A percentile compares a stretch with the other conserved stretches of the same genome.
These are phyloP conservation scores for Drosophila neonasuta DNA, from an alignment of 2,888 invertebrate species.

Conservation along the genomic window DNA sequence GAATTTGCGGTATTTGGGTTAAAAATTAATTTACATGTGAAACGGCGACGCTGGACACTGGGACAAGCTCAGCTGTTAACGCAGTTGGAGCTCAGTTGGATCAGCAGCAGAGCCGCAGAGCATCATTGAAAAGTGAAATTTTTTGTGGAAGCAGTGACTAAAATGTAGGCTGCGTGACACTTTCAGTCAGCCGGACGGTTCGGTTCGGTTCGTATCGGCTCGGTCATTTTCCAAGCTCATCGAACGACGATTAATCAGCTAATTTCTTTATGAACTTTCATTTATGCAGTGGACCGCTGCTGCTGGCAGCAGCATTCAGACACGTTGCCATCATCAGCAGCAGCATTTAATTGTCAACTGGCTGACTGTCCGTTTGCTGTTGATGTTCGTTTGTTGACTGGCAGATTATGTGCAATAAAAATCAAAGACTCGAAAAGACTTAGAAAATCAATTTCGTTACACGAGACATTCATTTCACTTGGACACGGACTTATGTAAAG, in stretches of 20 bases:
- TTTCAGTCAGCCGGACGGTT: constrained; percentile 62
- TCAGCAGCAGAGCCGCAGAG: constrained; percentile 34
- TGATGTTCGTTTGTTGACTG: constrained; percentile 6
- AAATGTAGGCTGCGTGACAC: constrained; percentile 78
- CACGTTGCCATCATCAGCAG: constrained; percentile 57
- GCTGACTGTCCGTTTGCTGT: constrained; percentile 3
- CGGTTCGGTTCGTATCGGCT: constrained; percentile 27
- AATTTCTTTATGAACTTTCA: constrained; percentile 79
- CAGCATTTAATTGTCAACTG: constrained; percentile 63
- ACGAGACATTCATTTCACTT: constrained; percentile 41
- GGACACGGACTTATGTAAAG: constrained; percentile 56
- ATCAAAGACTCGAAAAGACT: constrained; percentile 58
- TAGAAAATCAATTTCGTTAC: constrained; percentile 72
- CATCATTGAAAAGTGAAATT: constrained; percentile 78
- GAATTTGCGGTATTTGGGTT: constrained; percentile 80
- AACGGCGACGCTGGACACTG: constrained; percentile 50
- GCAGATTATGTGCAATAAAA: constrained; percentile 53
- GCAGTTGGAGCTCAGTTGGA: constrained; percentile 23
- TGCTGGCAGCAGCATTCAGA: constrained; percentile 49
- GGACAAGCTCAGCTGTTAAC: constrained; percentile 40
- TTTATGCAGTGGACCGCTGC: constrained; percentile 61
- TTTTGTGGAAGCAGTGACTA: constrained; percentile 59
- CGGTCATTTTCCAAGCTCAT: constrained; percentile 76
- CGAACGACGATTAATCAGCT: constrained; percentile 77
- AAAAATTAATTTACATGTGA: constrained; percentile 79